Evolutionary conservation across 2,888 invertebrate genomes (phyloP).

Genomic region (Aquatica leii): DNA sequence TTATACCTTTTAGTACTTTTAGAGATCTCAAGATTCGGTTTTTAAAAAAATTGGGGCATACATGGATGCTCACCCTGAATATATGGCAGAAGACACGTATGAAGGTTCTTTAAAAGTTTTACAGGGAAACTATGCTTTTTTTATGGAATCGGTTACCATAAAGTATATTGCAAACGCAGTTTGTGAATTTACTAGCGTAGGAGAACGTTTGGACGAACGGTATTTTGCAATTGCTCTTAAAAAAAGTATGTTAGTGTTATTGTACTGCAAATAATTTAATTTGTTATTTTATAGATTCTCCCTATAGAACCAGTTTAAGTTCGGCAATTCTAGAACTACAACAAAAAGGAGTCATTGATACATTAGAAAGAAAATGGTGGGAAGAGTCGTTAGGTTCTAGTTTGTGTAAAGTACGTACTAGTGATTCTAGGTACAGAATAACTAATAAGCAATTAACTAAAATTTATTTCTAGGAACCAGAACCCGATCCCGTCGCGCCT

Average conservation of each 20-base stretch:
- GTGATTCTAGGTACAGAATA: no score
- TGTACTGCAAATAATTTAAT: not conserved
- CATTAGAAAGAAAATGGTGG: slow-evolving; percentile 83
- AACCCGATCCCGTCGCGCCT: slow-evolving; percentile 42
- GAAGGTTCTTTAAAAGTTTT: slow-evolving; percentile 49
- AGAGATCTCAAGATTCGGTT: slow-evolving; percentile 38
- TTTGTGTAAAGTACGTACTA: slow-evolving; percentile 68
- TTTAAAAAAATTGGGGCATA: slow-evolving; percentile 48
- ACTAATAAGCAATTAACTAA: no score
- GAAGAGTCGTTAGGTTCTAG: slow-evolving; percentile 73
- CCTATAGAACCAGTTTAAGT: slow-evolving; percentile 73
- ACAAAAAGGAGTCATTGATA: slow-evolving; percentile 74
- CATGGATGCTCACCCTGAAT: slow-evolving; percentile 50
- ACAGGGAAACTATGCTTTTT: slow-evolving; percentile 51
- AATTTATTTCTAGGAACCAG: slow-evolving; percentile 37
- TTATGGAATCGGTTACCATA: slow-evolving; percentile 70
- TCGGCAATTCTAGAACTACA: slow-evolving; percentile 77
- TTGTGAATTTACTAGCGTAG: slow-evolving; percentile 76
- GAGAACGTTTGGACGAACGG: slow-evolving; percentile 78
- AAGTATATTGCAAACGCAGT: slow-evolving; percentile 82
- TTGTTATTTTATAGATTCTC: slow-evolving; percentile 60
- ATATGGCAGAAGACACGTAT: slow-evolving; percentile 54
- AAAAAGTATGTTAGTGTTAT: slow-evolving; percentile 45
- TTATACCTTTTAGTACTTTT: not conserved
- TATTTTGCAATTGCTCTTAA: slow-evolving; percentile 52